Evolutionary conservation across 2,113 vertebrate genomes (phyloP).

Genomic region (Callopanchax toddi): DNA sequence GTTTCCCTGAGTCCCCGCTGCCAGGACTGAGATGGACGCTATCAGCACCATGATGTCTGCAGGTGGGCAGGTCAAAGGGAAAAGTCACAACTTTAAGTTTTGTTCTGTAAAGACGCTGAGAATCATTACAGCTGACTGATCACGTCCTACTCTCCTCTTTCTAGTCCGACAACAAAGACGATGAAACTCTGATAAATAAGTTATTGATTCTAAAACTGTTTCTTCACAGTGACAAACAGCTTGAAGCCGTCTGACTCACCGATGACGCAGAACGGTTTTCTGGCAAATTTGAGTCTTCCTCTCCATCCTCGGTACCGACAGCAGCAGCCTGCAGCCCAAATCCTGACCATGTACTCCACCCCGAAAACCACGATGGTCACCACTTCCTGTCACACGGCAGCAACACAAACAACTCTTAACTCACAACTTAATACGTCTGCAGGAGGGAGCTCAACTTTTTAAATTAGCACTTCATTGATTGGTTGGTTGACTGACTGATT

Average conservation of each 20-base stretch:
- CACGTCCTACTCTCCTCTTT: no score
- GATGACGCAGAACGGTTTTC: slow-evolving; percentile 97
- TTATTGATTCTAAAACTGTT: no score
- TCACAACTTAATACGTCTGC: background rate
- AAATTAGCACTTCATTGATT: no score
- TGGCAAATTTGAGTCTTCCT: slow-evolving; percentile 92
- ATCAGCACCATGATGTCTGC: slow-evolving; percentile 97
- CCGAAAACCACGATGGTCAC: slow-evolving; percentile 98
- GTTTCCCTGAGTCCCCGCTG: slow-evolving; percentile 94
- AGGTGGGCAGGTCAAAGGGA: background rate
- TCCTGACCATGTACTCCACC: slow-evolving; percentile 95
- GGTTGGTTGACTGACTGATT: no score
- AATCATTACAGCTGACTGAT: background rate
- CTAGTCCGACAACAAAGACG: no score
- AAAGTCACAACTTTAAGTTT: background rate
- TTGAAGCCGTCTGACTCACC: slow-evolving; percentile 87
- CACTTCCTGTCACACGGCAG: slow-evolving; percentile 84
- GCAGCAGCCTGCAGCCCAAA: slow-evolving; percentile 97
- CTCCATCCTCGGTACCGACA: slow-evolving; percentile 96
- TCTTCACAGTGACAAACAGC: no score
- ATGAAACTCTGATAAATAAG: no score
- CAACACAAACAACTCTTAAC: background rate
- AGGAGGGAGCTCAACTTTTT: no score
- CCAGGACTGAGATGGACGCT: slow-evolving; percentile 94
- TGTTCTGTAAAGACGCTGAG: background rate